These are phyloP conservation scores for Zosterops lateralis DNA, from an alignment of 2,113 vertebrate genomes.

Conservation along the genomic window DNA sequence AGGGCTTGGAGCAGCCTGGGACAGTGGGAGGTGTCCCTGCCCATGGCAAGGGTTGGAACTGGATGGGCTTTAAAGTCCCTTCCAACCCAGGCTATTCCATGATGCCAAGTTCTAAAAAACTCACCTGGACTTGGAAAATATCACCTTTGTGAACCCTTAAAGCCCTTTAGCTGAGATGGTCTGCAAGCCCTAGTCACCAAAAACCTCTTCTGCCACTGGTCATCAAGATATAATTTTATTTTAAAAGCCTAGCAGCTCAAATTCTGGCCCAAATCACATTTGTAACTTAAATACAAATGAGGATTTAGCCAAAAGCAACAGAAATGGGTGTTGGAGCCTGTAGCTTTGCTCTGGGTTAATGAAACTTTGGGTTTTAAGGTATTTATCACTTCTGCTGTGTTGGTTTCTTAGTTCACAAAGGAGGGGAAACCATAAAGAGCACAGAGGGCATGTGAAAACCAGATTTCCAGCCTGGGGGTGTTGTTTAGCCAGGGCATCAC, in stretches of 20 bases:
- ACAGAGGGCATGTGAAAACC: fast-evolving
- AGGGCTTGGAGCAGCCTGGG: not conserved
- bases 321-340: not conserved
- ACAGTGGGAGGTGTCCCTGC: not conserved
- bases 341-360: not conserved
- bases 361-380: not conserved
- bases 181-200: not conserved
- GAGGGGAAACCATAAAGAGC: not conserved
- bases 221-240: not conserved
- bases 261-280: not conserved
- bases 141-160: fast-evolving
- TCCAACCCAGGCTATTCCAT: not conserved
- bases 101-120: not conserved
- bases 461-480: not conserved
- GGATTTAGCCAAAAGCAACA: not conserved
- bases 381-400: not conserved
- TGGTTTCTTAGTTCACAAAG: not conserved
- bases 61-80: not conserved
- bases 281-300: conserved; percentile 50
- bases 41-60: not conserved
- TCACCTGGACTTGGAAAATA: not conserved
- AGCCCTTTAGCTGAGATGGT: not conserved
- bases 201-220: not conserved
- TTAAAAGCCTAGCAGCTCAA: not conserved
- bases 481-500: not conserved